Conservation (phyloP, 2,113 vertebrate species). For the Heterocephalus glaber region DNA sequence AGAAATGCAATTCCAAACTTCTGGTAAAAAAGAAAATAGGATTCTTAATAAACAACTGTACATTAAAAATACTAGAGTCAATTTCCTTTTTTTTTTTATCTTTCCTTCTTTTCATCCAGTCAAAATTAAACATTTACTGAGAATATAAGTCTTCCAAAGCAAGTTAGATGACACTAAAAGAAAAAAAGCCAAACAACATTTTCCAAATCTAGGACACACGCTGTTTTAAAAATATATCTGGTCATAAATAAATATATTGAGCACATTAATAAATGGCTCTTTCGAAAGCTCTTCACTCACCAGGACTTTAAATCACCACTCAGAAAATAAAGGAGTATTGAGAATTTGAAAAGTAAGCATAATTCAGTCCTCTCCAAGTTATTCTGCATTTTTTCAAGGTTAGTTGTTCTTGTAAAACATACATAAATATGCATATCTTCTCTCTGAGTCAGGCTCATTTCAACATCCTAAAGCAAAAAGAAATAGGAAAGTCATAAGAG, state of each 20-base stretch:
- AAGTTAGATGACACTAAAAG: slow-evolving; percentile 64
- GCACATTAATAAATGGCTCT: slow-evolving; percentile 69
- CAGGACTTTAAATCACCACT: slow-evolving; percentile 64
- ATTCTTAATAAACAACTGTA: slow-evolving; percentile 49
- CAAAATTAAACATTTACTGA: slow-evolving; percentile 68
- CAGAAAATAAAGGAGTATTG: slow-evolving; percentile 56
- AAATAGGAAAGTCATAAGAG: slow-evolving; percentile 60
- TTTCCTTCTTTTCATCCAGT: slow-evolving; percentile 29
- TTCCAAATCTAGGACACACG: slow-evolving; percentile 63
- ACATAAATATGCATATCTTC: slow-evolving; percentile 73
- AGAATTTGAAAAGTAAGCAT: slow-evolving; percentile 75
- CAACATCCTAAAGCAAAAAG: slow-evolving; percentile 72
- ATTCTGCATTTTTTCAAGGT: slow-evolving; percentile 71
- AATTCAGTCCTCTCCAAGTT: slow-evolving; percentile 63
- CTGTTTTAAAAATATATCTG: slow-evolving; percentile 67
- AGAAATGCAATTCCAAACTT: slow-evolving; percentile 32
- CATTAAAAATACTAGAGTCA: neutral
- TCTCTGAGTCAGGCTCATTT: slow-evolving; percentile 67
- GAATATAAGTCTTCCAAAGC: slow-evolving; percentile 49
- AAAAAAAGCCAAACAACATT: slow-evolving; percentile 52
- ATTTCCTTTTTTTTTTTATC: neutral
- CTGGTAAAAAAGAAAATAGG: neutral
- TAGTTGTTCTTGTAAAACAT: slow-evolving; percentile 62
- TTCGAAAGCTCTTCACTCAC: slow-evolving; percentile 62
- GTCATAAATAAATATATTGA: slow-evolving; percentile 65